These are phyloP conservation scores for Danionella cerebrum DNA, from an alignment of 2,113 vertebrate genomes.

Conservation along the genomic window DNA sequence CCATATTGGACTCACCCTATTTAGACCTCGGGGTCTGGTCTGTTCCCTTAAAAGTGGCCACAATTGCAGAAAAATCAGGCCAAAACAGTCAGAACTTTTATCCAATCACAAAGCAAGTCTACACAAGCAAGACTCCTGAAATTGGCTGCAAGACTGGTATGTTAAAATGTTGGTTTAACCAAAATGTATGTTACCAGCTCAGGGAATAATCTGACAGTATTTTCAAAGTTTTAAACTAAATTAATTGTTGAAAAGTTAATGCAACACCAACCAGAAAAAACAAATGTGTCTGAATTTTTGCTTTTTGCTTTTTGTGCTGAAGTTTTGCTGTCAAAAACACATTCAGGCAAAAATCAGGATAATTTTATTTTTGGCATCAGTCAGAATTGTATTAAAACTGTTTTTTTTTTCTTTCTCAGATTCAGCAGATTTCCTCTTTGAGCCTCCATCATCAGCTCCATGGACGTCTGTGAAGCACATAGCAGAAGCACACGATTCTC, in stretches of 20 bases:
- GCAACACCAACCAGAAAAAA: no score
- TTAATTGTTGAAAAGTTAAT: no score
- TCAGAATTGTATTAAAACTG: no score
- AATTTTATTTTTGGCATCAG: background rate
- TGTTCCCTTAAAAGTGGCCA: background rate
- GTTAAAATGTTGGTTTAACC: no score
- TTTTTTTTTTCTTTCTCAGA: background rate
- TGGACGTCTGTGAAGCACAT: slow-evolving; percentile 8
- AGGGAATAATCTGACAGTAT: no score
- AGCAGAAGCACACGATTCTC: slow-evolving; percentile 15
- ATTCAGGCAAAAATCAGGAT: no score
- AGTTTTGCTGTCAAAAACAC: no score
- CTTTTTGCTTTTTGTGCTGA: no score
- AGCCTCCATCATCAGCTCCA: background rate
- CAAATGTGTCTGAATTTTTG: no score
- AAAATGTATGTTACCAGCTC: no score
- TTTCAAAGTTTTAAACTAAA: no score
- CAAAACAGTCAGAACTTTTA: background rate
- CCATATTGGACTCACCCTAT: slow-evolving; percentile 15
- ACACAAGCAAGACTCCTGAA: background rate
- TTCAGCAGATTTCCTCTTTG: background rate
- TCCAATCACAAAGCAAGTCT: background rate
- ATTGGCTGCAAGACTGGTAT: slow-evolving; percentile 25
- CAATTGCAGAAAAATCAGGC: background rate
- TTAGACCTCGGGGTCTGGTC: background rate